Base-by-base conservation (phyloP, 2,888 invertebrate species). In the Lymantria dispar region DNA sequence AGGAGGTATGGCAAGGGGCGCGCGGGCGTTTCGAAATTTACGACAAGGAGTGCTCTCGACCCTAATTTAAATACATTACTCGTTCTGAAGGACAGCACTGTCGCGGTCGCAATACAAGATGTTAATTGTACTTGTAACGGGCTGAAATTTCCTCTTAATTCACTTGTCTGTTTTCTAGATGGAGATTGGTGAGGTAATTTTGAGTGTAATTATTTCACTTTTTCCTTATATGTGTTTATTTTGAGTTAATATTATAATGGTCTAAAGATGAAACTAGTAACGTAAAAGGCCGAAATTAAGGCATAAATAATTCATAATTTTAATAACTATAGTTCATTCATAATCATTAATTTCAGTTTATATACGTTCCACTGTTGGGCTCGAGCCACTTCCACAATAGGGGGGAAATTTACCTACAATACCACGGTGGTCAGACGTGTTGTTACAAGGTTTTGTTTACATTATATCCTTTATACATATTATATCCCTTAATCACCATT, bases 11-110 rank as follows among this genome's bases (percentile, higher is more conserved):
- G 53, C 46, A 50, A 54, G 58, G 52, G 47, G 41, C 50, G 47
- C 42, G 46, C 49, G 48, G 22, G 52, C 47, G 50, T 51, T 52
- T 9, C 46, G 49, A 68, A 40, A 64, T 65, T 72, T 64, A 74
- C 68, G 56, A 67, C 67, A 47, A 58, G 51, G 52, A 56, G 39
- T 57, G 69, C 64, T 63, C 69, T 68, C 58, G 58, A 57, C 60
- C 69, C 68, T 74, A 72, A 80, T 80, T 80, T 78, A 72, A 80
- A 80, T 80, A 78, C 78, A 80, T 81, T 74, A 70, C 71, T 60
- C 60, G 68, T 68, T 63, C 61, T 60, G 53, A 62, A 72, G 66
- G 68, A 61, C 53, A 55, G 43, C 45, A 54, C 46, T 52, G 45
- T 31, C 50, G 47, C 45, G 43, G 58, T 48, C 43, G 52, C 43